These are phyloP conservation scores for Ischnura elegans DNA, from an alignment of 2,888 invertebrate species.

Conservation along the genomic window DNA sequence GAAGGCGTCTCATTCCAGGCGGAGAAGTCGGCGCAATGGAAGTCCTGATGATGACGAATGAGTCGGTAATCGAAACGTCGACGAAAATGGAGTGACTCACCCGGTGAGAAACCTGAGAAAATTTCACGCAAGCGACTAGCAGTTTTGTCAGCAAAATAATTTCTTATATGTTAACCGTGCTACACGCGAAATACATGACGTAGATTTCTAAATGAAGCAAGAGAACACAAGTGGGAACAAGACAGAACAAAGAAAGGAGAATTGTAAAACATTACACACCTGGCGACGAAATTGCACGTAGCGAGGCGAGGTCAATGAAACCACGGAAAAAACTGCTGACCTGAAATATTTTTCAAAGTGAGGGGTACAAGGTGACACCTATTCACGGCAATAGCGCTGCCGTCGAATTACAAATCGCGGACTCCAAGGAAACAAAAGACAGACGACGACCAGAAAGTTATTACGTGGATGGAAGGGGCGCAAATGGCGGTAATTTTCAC, in stretches of 20 bases:
- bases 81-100: no score
- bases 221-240: no score
- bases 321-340: background rate
- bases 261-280: background rate
- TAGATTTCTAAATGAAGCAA: no score
- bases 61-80: no score
- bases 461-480: background rate
- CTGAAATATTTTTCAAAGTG: background rate
- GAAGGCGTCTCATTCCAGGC: no score
- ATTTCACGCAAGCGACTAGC: no score
- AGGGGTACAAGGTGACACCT: background rate
- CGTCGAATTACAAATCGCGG: background rate
- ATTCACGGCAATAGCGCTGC: background rate
- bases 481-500: background rate
- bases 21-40: no score
- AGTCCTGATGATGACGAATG: no score
- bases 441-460: background rate
- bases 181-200: no score
- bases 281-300: background rate
- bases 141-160: no score
- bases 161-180: no score
- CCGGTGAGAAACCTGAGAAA: no score
- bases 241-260: background rate
- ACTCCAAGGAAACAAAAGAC: background rate
- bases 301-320: background rate